Base-by-base conservation (phyloP, 1,140 invertebrate species). In the Drosophila oshimai region DNA sequence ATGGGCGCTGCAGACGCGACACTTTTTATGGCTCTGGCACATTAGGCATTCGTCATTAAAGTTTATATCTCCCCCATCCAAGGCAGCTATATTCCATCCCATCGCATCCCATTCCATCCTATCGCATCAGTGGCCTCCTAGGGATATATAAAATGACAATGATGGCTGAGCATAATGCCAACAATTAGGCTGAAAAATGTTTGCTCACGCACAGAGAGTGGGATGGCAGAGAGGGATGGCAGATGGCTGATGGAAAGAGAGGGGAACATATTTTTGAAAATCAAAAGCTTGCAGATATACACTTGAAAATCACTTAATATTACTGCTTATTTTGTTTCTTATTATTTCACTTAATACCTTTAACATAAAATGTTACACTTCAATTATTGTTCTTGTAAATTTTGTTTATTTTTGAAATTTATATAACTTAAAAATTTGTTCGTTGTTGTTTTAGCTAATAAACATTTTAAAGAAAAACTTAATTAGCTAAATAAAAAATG, bases 1-100 rank as follows among this genome's bases (percentile, higher is more conserved):
- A 84, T 81, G 74, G 62, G 42, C 61, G 31, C 15, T 45, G 55
- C 78, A 81, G 78, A 81, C 65, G 77, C 74, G 78, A 80, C 77
- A 76, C 74, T 64, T 79, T 79, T 81, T 76, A 81, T 81, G 74
- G 49, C 53, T 22, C 46, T 18, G 54, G 54, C 54, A 71, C 67
- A 70, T 71, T 71, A 71, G 68, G 68, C 68, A 71, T 71, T 71
- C 53, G 68, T 71, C 68, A 71, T 71, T 71, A 71, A 71, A 71
- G 67, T 71, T 71, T 71, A 71, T 60, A 60, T 53, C 60, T 49
- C 3, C 28, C 26, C 26, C 39, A 28, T 10, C 41, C 9, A 24
- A 6, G 12, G 18, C 39, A 12, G 18, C 37, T 0, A n/a, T n/a
- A n/a, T 15, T 26, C 15, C 20, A 15, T 46, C 3, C 5, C 15